Evolutionary conservation across 1,140 invertebrate species (phyloP).

Genomic region (Leguminivora glycinivorella): DNA sequence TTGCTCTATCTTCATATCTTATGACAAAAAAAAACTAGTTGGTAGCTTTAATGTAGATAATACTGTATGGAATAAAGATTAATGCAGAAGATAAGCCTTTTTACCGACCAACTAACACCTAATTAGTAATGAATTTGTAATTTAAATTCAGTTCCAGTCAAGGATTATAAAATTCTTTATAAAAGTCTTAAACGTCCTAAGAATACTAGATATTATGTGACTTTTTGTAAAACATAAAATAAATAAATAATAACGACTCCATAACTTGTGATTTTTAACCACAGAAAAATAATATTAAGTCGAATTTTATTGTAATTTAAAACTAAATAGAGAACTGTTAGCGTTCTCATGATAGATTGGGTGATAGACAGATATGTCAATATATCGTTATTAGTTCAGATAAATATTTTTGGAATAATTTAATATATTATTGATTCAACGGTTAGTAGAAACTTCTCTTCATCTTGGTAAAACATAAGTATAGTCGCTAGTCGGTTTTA

Average conservation of each 20-base stretch:
- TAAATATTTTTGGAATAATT: background rate
- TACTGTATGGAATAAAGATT: constrained; percentile 37
- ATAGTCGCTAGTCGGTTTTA: no score
- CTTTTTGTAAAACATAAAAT: background rate
- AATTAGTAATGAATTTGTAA: constrained; percentile 46
- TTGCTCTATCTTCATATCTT: background rate
- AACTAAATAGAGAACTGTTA: background rate
- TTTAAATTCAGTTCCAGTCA: constrained; percentile 38
- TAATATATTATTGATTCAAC: background rate
- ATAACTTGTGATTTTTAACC: constrained; percentile 31
- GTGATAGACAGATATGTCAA: constrained; percentile 4
- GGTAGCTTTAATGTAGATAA: background rate
- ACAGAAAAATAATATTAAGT: constrained; percentile 22
- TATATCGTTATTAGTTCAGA: background rate
- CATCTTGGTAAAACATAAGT: no score
- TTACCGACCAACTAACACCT: constrained; percentile 46
- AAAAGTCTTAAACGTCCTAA: background rate
- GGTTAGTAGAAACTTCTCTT: no score
- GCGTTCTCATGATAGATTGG: background rate
- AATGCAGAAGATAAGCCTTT: constrained; percentile 42
- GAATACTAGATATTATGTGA: background rate
- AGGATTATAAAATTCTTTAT: background rate
- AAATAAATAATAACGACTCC: constrained; percentile 38
- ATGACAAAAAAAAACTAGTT: constrained; percentile 14
- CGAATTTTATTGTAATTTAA: constrained; percentile 33